Conservation (phyloP, 1,140 invertebrate genomes). For the Drosophila virilis region DNA sequence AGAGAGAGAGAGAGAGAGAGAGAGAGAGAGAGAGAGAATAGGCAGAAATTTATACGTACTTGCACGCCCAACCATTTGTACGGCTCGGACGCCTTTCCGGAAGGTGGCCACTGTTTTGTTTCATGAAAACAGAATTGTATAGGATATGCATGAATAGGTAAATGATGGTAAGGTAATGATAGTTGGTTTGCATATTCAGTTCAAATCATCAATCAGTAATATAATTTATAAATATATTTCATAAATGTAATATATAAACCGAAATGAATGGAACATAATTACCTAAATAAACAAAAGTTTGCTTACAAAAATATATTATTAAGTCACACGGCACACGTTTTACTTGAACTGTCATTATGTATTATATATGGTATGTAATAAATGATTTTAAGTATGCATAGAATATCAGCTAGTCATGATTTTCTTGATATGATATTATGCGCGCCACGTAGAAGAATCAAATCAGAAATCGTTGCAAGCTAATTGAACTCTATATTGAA, state of each 20-base stretch:
- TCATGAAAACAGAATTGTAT: constrained; percentile 84
- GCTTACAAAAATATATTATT: constrained; percentile 18
- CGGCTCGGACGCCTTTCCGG: constrained; percentile 99
- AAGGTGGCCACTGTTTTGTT: constrained; percentile 96
- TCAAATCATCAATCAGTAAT: constrained; percentile 33
- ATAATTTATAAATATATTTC: constrained; percentile 45
- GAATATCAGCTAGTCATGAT: constrained; percentile 63
- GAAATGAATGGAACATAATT: constrained; percentile 45
- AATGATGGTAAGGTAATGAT: constrained; percentile 82
- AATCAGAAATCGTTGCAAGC: constrained; percentile 65
- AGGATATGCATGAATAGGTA: constrained; percentile 84
- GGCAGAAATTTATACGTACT: constrained; percentile 91
- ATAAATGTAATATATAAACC: constrained; percentile 38
- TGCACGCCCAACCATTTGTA: constrained; percentile 98
- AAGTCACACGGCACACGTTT: constrained; percentile 56
- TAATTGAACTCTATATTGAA: constrained; percentile 65
- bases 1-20: constrained; percentile 51
- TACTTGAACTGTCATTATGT: constrained; percentile 56
- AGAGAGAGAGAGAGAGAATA: constrained; percentile 56
- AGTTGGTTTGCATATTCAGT: constrained; percentile 57
- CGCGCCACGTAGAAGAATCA: constrained; percentile 52
- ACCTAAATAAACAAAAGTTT: constrained; percentile 37
- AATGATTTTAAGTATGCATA: constrained; percentile 60
- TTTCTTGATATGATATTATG: constrained; percentile 50
- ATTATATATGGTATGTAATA: constrained; percentile 62